Percentiles rank a stretch among this genome's conserved stretches.
These are phyloP conservation scores for Phataginus tetradactyla DNA, from an alignment of 2,797 vertebrate genomes.

Conservation along the genomic window DNA sequence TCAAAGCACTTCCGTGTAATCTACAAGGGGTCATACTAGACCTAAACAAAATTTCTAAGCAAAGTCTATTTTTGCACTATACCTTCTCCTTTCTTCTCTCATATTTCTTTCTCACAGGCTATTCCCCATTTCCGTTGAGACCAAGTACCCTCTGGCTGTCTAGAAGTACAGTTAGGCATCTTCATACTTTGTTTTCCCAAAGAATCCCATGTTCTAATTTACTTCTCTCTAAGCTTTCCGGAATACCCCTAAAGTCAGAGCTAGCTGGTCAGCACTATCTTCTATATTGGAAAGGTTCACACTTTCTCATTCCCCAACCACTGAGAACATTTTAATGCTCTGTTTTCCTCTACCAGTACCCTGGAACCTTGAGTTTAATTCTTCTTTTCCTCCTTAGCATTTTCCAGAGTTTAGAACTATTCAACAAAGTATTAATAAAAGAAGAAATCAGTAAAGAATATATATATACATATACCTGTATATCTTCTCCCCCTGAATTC, in stretches of 20 bases:
- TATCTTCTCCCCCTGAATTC: background rate
- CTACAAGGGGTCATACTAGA: background rate
- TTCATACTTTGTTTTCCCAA: background rate
- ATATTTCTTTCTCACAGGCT: background rate
- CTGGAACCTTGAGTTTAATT: background rate
- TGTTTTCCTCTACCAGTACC: background rate
- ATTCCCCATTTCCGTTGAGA: background rate
- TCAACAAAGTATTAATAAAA: background rate
- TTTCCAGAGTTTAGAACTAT: constrained; percentile 9
- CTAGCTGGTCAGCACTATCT: background rate
- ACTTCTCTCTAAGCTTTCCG: background rate
- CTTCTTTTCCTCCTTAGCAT: background rate
- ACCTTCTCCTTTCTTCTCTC: background rate
- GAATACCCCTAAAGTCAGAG: background rate
- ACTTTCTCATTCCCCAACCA: background rate
- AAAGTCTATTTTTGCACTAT: background rate
- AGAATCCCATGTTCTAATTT: background rate
- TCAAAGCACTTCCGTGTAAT: background rate
- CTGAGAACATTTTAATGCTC: background rate
- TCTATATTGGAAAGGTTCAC: background rate
- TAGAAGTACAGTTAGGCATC: background rate
- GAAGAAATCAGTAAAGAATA: background rate
- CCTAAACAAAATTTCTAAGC: background rate
- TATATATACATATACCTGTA: background rate
- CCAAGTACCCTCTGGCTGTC: background rate